phyloP scores from a whole-genome alignment of 2,888 invertebrate genomes.

The Xylota sylvarum region DNA sequence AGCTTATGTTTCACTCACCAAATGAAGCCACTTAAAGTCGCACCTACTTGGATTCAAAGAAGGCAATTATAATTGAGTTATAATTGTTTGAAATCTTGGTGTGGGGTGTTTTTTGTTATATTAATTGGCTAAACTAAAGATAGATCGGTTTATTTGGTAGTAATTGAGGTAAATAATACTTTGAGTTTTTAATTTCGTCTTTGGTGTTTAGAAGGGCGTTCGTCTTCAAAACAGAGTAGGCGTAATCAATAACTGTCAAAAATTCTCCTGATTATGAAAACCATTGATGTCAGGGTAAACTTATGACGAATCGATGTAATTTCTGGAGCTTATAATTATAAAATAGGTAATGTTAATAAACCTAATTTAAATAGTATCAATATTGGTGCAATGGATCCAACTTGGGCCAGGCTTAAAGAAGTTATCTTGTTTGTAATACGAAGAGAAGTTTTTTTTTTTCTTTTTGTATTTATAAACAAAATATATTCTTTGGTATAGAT shows the following conservation, averaged over 20 bases:
- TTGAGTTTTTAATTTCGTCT: background rate
- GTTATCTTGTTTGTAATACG: no score
- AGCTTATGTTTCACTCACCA: background rate
- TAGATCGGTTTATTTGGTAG: background rate
- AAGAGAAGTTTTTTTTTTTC: no score
- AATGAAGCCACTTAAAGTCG: constrained; percentile 57
- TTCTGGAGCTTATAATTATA: background rate
- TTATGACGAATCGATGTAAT: background rate
- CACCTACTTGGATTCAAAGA: constrained; percentile 43
- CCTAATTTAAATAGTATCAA: no score
- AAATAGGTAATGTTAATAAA: no score
- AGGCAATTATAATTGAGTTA: constrained; percentile 59
- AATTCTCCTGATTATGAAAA: background rate
- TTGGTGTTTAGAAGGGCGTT: background rate
- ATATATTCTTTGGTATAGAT: no score
- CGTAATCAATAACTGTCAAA: background rate
- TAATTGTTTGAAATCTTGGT: constrained; percentile 44
- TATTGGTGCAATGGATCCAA: no score
- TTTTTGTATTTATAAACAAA: no score
- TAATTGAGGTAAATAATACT: constrained; percentile 3
- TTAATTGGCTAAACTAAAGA: background rate
- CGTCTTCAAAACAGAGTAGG: background rate
- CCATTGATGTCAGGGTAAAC: background rate
- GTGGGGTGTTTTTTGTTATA: constrained; percentile 18
- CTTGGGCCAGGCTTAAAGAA: no score